Percentiles rank a stretch among this genome's conserved stretches.
phyloP scores from a whole-genome alignment of 2,797 vertebrate species.

The Buceros bicornis region DNA sequence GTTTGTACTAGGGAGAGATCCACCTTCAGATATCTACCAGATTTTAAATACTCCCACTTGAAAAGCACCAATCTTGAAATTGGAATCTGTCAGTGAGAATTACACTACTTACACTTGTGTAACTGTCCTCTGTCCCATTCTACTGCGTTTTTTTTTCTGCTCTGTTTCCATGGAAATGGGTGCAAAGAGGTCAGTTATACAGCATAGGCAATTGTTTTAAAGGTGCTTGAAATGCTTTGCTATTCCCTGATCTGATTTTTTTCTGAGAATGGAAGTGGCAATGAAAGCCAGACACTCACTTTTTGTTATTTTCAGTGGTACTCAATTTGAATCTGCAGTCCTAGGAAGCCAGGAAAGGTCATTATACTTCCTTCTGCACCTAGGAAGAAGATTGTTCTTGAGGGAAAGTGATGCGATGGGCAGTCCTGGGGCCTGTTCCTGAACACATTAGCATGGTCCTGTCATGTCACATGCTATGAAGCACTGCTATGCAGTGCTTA shows the following conservation, averaged over 20 bases:
- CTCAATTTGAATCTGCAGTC: not conserved
- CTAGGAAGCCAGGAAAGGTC: not conserved
- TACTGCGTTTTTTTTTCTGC: not conserved
- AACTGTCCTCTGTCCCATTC: not conserved
- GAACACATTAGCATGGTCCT: not conserved
- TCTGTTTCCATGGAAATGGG: slow-evolving; percentile 39
- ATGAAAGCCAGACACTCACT: not conserved
- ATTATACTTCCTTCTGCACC: not conserved
- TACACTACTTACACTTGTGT: not conserved
- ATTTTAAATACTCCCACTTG: not conserved
- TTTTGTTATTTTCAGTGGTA: not conserved
- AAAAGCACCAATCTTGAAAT: not conserved
- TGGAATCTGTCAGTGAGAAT: not conserved
- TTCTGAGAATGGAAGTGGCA: not conserved
- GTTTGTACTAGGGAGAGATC: not conserved
- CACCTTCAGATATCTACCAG: not conserved
- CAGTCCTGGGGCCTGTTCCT: not conserved
- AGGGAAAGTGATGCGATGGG: not conserved
- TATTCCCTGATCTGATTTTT: not conserved
- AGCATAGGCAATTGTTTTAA: slow-evolving; percentile 16
- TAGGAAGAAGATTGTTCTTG: not conserved
- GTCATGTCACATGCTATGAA: not conserved
- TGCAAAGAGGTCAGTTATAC: not conserved
- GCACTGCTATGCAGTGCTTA: not conserved
- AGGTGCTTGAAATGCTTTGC: not conserved